Base-by-base conservation (phyloP, 1,140 invertebrate species). In the Caligus rogercresseyi region DNA sequence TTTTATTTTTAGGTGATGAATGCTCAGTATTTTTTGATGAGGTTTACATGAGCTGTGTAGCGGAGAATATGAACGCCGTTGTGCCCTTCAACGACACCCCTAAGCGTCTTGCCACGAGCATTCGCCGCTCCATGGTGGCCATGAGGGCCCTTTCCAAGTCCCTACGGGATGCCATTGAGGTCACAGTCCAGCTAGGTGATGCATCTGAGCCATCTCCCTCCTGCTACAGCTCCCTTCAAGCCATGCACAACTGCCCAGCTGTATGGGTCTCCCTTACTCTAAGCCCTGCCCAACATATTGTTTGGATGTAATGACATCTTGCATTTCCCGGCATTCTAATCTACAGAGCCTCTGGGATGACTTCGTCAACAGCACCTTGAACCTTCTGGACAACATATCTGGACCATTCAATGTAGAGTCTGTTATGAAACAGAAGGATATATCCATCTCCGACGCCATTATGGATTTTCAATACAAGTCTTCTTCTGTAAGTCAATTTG, bases 371-470 rank as follows among this genome's bases (percentile, higher is more conserved):
- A 71, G 81, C n/a, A 16, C 13, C 43, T 25, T 43, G 43, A 3
- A 24, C 16, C 1, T 25, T 21, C 20, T 21, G 54, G 11, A 56
- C 3, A 1, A 21, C 18, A 56, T 97, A 1, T 76, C 92, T 21
- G 89, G 88, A 4, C 89, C 89, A 0, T 95, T 93, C 74, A 96
- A 96, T 73, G 93, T 96, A 68, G 91, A 93, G 70, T 83, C 86
- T 74, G 85, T 95, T 15, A 86, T 98, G 4, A 84, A 89, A 67
- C 92, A 93, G 0, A 89, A 97, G 54, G 86, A 96, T 72, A 86
- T 96, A 51, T 94, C 96, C 76, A 96, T 98, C 68, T 96, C 91
- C 0, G 92, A 97, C 74, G 92, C 92, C 7, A 95, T 98, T 66
- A 98, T 97, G 93, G 94, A 90, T 70, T 94, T 95, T 72, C 81